These are phyloP conservation scores for Drosophila tsacasi DNA, from an alignment of 1,140 invertebrate species.

Conservation along the genomic window DNA sequence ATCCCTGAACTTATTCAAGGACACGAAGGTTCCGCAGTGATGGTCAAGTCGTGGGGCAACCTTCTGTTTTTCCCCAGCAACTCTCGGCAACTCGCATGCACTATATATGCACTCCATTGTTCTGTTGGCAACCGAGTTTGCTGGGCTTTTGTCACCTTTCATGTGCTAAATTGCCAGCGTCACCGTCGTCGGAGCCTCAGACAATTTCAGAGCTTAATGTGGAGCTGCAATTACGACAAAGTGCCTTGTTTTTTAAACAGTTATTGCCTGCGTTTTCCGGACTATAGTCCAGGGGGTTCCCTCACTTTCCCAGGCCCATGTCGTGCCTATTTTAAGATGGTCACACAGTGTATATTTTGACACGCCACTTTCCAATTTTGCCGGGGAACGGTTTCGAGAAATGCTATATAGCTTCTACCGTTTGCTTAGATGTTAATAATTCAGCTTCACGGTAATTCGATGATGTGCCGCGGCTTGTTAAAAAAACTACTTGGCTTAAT, in stretches of 20 bases:
- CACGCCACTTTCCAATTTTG: constrained; percentile 41
- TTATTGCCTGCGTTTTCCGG: constrained; percentile 30
- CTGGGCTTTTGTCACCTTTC: constrained; percentile 53
- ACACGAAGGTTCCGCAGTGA: constrained; percentile 28
- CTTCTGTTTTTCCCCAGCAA: constrained; percentile 15
- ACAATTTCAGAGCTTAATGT: constrained; percentile 28
- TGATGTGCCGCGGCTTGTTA: constrained; percentile 21
- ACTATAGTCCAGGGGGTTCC: constrained; percentile 15
- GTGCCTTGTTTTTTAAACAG: constrained; percentile 36
- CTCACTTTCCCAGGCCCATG: constrained; percentile 5
- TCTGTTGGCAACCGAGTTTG: constrained; percentile 26
- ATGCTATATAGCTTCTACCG: neutral
- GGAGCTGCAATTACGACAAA: constrained; percentile 39
- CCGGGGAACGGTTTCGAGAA: constrained; percentile 2
- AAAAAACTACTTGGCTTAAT: constrained; percentile 33
- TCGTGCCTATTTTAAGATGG: constrained; percentile 10
- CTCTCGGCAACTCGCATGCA: neutral
- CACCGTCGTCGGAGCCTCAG: constrained; percentile 4
- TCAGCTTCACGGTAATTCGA: constrained; percentile 3
- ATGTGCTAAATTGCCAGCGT: constrained; percentile 49
- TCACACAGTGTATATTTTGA: constrained; percentile 8
- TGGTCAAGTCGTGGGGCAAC: constrained; percentile 4
- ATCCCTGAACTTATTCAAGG: constrained; percentile 42
- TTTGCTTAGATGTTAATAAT: constrained; percentile 34
- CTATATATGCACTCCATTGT: constrained; percentile 46